Base-by-base conservation (phyloP, 2,888 invertebrate genomes). In the Hypomecis punctinalis region DNA sequence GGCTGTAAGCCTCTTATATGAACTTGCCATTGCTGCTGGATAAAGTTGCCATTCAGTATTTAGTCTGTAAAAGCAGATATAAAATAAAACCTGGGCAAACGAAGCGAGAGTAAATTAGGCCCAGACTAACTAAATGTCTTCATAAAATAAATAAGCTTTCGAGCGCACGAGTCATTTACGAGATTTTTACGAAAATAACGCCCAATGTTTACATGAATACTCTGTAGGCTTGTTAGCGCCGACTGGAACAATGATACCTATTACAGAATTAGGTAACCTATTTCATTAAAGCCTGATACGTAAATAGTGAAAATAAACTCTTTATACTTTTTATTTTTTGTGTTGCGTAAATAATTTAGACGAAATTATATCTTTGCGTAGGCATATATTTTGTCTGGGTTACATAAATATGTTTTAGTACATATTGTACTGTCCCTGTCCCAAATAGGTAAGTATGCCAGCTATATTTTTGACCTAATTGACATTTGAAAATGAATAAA, bases 21-120 rank as follows among this genome's bases (percentile, higher is more conserved):
- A 71, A 78, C 78, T 79, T 69, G 77, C 78, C 81, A 81, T 83
- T 82, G 82, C 76, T 79, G 77, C 78, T 80, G 77, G 76, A 76
- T 76, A 76, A 75, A 74, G 74, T 76, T 75, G 74, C 74, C 74
- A 76, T 72, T 67, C 61, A 74, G 79, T 79, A 83, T 81, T 84
- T 85, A 82, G 78, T 75, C 72, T 60, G 72, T 66, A 72, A 61
- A 70, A 67, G 73, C 75, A 76, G 77, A 79, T 77, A 62, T 61
- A 62, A 67, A 70, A 76, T 75, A 77, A 78, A 83, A 80, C 76
- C 76, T 72, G 77, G 76, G 66, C 77, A 78, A 74, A 69, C 74
- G 70, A 69, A 76, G 70, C 59, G 52, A 61, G 57, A 62, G 56
- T 54, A 71, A 77, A 76, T 78, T 77, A 76, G 72, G 63, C 61